A percentile compares a stretch with the other conserved stretches of the same genome.
Evolutionary conservation across 2,113 vertebrate species (phyloP).

Genomic region (Campylomormyrus tamandua): DNA sequence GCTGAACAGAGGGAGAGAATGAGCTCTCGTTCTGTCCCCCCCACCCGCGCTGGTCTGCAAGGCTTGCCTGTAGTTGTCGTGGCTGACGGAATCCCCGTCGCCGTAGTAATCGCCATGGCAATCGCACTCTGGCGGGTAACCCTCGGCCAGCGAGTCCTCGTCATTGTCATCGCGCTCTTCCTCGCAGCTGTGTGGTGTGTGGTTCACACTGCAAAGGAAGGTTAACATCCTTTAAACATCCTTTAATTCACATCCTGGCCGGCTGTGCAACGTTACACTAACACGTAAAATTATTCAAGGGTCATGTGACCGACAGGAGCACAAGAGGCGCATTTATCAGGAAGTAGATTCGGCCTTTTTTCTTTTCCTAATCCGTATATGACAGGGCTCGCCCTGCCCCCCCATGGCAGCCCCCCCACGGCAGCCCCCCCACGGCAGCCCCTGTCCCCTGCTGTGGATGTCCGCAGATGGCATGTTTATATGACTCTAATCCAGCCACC

Average conservation of each 20-base stretch:
- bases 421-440: background rate
- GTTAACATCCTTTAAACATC: background rate
- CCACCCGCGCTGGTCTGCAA: background rate
- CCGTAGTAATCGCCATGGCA: constrained; percentile 68
- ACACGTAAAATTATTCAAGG: background rate
- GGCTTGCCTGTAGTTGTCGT: constrained; percentile 66
- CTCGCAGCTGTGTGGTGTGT: constrained; percentile 43
- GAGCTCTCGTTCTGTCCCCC: background rate
- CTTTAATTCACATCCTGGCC: background rate
- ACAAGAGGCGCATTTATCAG: background rate
- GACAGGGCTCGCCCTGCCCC: background rate
- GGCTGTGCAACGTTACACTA: background rate
- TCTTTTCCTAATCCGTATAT: background rate
- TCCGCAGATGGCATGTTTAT: constrained; percentile 7
- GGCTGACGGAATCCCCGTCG: constrained; percentile 49
- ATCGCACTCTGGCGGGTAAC: constrained; percentile 61
- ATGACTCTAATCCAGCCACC: background rate
- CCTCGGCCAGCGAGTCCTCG: constrained; percentile 43
- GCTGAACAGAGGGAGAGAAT: background rate
- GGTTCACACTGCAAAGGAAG: constrained; percentile 33
- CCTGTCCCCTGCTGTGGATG: background rate
- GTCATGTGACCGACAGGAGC: background rate
- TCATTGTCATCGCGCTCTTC: constrained; percentile 48
- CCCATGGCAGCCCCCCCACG: background rate
- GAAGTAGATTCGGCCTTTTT: background rate